Percentiles rank a stretch among this genome's conserved stretches.
These are phyloP conservation scores for Aelia acuminata DNA, from an alignment of 2,888 invertebrate genomes.

Conservation along the genomic window DNA sequence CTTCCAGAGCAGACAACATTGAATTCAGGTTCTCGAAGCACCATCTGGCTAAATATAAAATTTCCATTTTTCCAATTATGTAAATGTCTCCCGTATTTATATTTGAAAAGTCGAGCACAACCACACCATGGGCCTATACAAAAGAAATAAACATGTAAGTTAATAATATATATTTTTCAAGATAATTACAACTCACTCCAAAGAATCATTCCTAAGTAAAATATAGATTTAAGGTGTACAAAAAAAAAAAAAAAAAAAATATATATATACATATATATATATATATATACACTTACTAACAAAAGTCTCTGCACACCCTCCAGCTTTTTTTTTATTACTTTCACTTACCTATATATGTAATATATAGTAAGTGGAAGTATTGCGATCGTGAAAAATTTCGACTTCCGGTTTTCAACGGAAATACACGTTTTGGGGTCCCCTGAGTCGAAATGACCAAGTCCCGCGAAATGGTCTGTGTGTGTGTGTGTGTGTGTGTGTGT, in stretches of 20 bases:
- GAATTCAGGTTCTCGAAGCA: slow-evolving; percentile 16
- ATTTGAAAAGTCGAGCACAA: slow-evolving; percentile 44
- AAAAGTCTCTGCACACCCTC: too few species aligned
- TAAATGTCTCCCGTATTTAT: slow-evolving; percentile 45
- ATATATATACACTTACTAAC: too few species aligned
- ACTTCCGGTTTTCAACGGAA: too few species aligned
- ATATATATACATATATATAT: too few species aligned
- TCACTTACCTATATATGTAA: too few species aligned
- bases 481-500: too few species aligned
- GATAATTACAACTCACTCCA: neutral
- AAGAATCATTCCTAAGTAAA: neutral
- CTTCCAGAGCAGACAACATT: slow-evolving; percentile 35
- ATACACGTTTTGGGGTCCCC: too few species aligned
- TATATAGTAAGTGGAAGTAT: too few species aligned
- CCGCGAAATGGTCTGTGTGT: too few species aligned
- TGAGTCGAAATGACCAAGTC: too few species aligned
- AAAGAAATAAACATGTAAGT: neutral
- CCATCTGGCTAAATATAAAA: slow-evolving; percentile 36
- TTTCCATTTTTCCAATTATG: slow-evolving; percentile 44
- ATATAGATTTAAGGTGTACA: neutral
- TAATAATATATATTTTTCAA: neutral
- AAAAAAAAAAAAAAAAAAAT: neutral
- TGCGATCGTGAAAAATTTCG: too few species aligned
- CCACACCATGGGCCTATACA: slow-evolving; percentile 41
- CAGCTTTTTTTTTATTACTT: too few species aligned